Evolutionary conservation across 2,888 invertebrate species (phyloP).

Genomic region (Cryptophagus acutangulus): DNA sequence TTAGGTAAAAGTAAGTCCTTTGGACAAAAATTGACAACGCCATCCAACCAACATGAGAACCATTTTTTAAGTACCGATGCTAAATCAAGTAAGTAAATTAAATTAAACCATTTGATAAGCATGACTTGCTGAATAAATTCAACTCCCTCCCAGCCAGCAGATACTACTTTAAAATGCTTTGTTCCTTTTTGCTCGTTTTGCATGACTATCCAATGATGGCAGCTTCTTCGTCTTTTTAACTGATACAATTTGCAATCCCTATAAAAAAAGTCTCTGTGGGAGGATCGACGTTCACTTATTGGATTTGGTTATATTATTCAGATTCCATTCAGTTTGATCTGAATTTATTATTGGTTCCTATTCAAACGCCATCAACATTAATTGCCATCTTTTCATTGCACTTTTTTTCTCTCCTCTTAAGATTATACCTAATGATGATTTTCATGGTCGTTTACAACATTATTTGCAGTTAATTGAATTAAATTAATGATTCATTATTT

Average conservation of each 20-base stretch:
- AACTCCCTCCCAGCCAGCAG: constrained; percentile 8
- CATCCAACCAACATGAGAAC: too few relatives aligned
- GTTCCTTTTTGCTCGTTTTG: constrained; percentile 1
- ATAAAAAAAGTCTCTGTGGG: background rate
- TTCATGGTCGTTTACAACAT: too few relatives aligned
- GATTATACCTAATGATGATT: too few relatives aligned
- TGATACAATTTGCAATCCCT: constrained; percentile 1
- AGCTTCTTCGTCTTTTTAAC: background rate
- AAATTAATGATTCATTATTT: too few relatives aligned
- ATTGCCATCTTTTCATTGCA: constrained; percentile 2
- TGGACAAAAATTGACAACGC: too few relatives aligned
- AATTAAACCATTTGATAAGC: background rate
- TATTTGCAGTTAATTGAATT: too few relatives aligned
- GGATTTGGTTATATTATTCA: background rate
- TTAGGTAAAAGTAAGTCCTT: too few relatives aligned
- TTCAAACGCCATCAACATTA: background rate
- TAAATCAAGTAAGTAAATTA: too few relatives aligned
- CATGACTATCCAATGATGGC: background rate
- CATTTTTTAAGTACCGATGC: too few relatives aligned
- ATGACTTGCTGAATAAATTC: constrained; percentile 10
- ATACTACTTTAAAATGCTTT: background rate
- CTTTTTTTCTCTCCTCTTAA: too few relatives aligned
- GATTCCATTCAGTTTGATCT: background rate
- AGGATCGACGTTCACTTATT: background rate
- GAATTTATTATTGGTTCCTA: background rate